These are phyloP conservation scores for Meloidogyne floridensis DNA, from an alignment of 1,140 invertebrate genomes.

Conservation along the genomic window DNA sequence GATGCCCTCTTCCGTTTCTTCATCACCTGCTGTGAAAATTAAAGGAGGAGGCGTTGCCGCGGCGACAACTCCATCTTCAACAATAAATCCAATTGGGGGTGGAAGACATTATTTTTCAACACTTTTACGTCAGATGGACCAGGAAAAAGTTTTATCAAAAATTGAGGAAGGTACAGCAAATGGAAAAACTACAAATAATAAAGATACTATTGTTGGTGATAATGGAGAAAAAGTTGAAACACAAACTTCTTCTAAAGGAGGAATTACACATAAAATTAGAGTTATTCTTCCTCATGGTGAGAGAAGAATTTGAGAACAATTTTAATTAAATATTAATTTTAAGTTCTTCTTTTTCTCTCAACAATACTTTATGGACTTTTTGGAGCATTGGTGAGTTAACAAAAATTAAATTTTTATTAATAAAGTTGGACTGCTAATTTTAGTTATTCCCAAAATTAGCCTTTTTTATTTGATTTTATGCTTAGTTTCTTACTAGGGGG, in stretches of 20 bases:
- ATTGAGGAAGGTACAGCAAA: conserved; percentile 6
- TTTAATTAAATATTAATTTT: not conserved
- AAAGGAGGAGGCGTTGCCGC: not conserved
- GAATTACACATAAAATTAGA: conserved; percentile 26
- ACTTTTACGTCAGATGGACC: not conserved
- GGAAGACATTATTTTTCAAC: not conserved
- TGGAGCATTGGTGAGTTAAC: conserved; percentile 37
- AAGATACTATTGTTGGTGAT: not conserved
- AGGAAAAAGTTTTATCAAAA: conserved; percentile 7
- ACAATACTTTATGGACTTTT: conserved; percentile 49
- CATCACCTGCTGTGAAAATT: not conserved
- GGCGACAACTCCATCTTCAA: not conserved
- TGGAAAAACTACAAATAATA: conserved; percentile 14
- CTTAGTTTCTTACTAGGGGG: no score
- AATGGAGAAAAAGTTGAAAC: not conserved
- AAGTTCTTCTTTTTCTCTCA: conserved; percentile 38
- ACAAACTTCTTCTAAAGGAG: not conserved
- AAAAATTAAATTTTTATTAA: no score
- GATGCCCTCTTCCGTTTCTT: not conserved
- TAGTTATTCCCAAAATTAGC: no score
- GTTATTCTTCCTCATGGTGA: conserved; percentile 21
- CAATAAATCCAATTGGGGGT: conserved; percentile 5
- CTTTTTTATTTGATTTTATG: no score
- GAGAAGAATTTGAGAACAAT: no score
- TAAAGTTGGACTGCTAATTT: no score